Evolutionary conservation across 2,113 vertebrate species (phyloP).

Genomic region (Prietella phreatophila): DNA sequence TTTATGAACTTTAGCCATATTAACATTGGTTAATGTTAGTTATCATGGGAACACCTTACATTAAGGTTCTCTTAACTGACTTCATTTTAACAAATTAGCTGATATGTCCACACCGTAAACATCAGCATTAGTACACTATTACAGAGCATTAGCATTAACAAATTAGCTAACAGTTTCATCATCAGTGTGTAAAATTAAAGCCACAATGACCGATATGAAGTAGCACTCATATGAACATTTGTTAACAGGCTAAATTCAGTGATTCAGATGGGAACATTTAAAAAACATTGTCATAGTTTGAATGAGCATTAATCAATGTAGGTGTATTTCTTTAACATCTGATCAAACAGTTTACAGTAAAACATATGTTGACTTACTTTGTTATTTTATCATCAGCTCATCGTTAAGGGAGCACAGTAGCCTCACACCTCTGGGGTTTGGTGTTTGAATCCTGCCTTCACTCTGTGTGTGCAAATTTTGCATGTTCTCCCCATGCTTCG

Average conservation of each 20-base stretch:
- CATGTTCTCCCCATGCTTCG: no score
- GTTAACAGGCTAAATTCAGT: neutral
- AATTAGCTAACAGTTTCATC: neutral
- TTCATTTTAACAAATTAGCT: neutral
- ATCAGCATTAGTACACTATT: neutral
- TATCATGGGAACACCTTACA: neutral
- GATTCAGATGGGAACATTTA: neutral
- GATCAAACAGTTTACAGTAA: neutral
- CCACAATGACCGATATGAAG: neutral
- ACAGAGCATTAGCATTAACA: neutral
- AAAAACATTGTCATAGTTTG: neutral
- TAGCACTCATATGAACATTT: neutral
- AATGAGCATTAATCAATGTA: neutral
- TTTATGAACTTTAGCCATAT: neutral
- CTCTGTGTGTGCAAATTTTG: no score
- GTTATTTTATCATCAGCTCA: neutral
- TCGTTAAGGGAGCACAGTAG: no score
- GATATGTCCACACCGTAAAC: neutral
- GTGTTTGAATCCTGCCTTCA: no score
- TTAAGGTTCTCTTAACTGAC: neutral
- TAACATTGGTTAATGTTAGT: neutral
- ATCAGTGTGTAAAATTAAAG: neutral
- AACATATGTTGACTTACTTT: neutral
- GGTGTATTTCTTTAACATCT: neutral
- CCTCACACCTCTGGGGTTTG: no score